Evolutionary conservation across 2,797 vertebrate species (phyloP), one percentile per base, ranked within the genome.

Genomic region (Ctenopoma multispine): DNA sequence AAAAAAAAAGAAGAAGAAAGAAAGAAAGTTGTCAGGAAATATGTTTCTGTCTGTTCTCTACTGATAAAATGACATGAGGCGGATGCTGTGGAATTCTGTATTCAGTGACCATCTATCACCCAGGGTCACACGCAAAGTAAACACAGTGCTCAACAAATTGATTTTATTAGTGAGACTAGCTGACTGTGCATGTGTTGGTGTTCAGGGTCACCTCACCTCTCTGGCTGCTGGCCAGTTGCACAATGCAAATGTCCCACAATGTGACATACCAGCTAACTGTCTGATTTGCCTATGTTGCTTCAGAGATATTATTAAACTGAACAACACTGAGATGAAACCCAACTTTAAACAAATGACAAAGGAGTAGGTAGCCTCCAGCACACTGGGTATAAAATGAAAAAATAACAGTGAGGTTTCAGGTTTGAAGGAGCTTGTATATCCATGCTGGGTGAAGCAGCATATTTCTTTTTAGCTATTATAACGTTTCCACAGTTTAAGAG

Each of bases 161-260:
- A 73, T 54, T n/a, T 31, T 36, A 55, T 64, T 50, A 43, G 38
- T 36, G 48, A n/a, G 50, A 61, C 29, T 29, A 48, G 64, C 69
- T 72, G 62, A 87, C 58, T 80, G 83, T 70, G 69, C 73, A 83
- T 84, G 69, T 51, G 68, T 43, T 29, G 49, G 49, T 46, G 69
- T 64, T 79, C 73, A 67, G 24, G 54, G 62, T 51, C 73, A 51
- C 44, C 65, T 65, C 43, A 55, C 14, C 61, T 63, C 54, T 13
- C 47, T 55, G 73, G 79, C 70, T 67, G 61, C 55, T 44, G 62
- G 64, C 77, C 74, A 70, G 51, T 47, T 57, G 72, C 69, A 79
- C 38, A 66, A 82, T 84, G 77, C 86, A 88, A 86, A 90, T 88
- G 44, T 57, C 36, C 53, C 49, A 50, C 34, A 49, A 29, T 55